These are phyloP conservation scores for Crocuta crocuta DNA, from an alignment of 2,113 vertebrate species.

Conservation along the genomic window DNA sequence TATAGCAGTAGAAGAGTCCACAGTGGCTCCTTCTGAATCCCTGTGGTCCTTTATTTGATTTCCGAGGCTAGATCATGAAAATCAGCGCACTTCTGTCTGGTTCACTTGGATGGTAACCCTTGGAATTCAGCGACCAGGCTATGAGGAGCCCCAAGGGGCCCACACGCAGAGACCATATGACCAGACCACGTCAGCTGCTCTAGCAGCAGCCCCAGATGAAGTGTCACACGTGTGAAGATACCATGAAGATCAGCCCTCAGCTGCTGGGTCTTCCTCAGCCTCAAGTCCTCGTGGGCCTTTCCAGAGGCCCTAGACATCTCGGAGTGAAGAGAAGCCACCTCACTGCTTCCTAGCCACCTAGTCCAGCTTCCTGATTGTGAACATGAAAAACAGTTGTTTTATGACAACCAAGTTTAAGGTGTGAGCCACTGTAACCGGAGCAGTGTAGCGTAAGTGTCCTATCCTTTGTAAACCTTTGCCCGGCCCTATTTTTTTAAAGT, in stretches of 20 bases:
- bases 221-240: neutral
- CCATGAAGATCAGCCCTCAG: neutral
- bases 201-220: neutral
- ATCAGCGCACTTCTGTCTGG: neutral
- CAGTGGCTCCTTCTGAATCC: neutral
- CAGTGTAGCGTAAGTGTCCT: neutral
- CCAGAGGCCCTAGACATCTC: neutral
- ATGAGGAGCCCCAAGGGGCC: neutral
- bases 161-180: no score
- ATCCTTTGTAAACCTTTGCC: neutral
- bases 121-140: neutral
- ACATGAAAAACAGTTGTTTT: neutral
- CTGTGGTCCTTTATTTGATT: neutral
- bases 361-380: neutral
- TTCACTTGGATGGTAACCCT: neutral
- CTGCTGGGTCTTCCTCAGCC: neutral
- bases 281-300: neutral
- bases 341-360: neutral
- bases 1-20: fast-evolving
- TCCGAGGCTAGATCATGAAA: neutral
- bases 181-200: neutral
- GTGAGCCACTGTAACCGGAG: neutral
- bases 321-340: neutral
- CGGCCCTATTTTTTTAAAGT: neutral
- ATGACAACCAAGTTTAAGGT: neutral